Evolutionary conservation across 2,888 invertebrate species (phyloP).

Genomic region (Aphrophora alni): DNA sequence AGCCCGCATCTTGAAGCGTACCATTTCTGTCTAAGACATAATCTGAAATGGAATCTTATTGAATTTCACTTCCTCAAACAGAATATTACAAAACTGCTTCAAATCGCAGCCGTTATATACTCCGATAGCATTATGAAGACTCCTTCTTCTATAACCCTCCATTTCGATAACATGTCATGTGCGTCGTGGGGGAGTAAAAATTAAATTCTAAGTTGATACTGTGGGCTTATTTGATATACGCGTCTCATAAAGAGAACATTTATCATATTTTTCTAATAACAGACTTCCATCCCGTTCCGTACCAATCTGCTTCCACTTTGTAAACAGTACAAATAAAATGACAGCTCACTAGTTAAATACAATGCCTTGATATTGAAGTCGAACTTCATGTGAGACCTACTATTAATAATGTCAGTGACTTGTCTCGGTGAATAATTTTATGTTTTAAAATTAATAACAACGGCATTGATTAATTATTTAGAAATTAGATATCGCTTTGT

Average conservation of each 20-base stretch:
- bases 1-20: not conserved
- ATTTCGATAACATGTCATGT: not conserved
- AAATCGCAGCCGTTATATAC: not conserved
- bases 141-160: not conserved
- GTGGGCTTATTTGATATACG: conserved; percentile 6
- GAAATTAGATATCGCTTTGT: no score
- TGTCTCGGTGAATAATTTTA: no score
- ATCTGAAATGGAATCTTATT: not conserved
- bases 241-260: not conserved
- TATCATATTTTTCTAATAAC: conserved; percentile 2
- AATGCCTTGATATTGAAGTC: no score
- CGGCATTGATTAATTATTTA: no score
- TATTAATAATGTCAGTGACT: no score
- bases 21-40: not conserved
- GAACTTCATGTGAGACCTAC: no score
- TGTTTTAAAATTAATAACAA: no score
- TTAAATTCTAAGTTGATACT: not conserved
- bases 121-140: not conserved
- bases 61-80: not conserved
- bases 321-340: not conserved
- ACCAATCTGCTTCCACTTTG: not conserved
- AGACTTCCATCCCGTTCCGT: not conserved
- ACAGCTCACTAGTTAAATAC: no score
- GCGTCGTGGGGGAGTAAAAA: not conserved
- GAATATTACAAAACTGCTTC: not conserved